Evolutionary conservation across 2,888 invertebrate species (phyloP), one percentile per base, ranked within the genome.

Genomic region (Pimpla rufipes): DNA sequence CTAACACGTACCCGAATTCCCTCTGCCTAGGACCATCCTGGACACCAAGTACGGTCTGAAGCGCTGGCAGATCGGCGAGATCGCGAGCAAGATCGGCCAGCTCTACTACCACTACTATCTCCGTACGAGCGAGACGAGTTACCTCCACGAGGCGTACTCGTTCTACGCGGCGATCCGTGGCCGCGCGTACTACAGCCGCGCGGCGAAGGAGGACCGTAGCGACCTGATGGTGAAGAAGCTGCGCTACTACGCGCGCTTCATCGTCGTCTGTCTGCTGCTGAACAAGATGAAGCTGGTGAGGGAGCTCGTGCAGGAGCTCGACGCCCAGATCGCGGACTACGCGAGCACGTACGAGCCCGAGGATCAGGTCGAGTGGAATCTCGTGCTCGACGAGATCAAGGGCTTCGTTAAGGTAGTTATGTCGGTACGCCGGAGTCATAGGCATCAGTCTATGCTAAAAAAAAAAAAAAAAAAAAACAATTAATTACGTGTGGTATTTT

Each of bases 1-100:
- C 23, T 64, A 64, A 64, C 18, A 4, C 7, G 3, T 42, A 7
- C 13, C 7, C 1, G 1, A 11, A 6, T 13, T 37, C 11, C 64
- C 50, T 66, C 42, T 52, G 1, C 4, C 93, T 93, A 95, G 96
- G 88, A 95, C 96, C 93, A 95, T 98, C 85, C 94, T 99, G 88
- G 98, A 99, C 93, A 96, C 96, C 85, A 98, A 98, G 94, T 99
- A 99, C 94, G 98, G 98, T 42, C 94, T 99, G 89, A 99, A 99
- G 92, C 94, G 99, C 89, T 99, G 99, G 99, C 99, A 99, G 94
- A 99, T 99, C 89, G 99, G 99, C 74, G 99, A 99, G 94, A 98
- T 99, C 87, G 99, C 99, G 67, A 99, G 98, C 74, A 99, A 99
- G 95, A 99, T 99, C 92, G 99, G 99, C 87, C 99, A 99, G 94